These are phyloP conservation scores for Operophtera brumata DNA, from an alignment of 2,888 invertebrate genomes.

Conservation along the genomic window DNA sequence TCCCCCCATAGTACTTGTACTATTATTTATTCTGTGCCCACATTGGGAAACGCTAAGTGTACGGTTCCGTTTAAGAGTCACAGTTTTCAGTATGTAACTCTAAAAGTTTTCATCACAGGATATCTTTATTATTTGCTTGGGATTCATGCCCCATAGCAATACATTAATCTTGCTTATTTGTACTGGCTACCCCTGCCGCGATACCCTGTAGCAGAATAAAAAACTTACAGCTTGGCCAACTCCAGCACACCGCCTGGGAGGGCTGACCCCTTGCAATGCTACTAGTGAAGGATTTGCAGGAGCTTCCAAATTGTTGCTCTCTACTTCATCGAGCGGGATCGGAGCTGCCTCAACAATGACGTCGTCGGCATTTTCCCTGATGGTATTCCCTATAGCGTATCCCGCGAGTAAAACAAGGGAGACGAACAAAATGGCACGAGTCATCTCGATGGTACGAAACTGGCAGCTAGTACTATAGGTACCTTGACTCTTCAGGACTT, in stretches of 20 bases:
- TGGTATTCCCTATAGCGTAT: constrained; percentile 1
- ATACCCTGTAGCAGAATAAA: no score
- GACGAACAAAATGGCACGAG: constrained; percentile 4
- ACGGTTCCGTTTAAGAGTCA: no score
- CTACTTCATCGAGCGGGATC: constrained; percentile 1
- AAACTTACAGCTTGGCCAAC: constrained; percentile 21
- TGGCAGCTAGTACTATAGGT: not conserved
- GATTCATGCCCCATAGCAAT: no score
- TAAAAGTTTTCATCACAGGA: no score
- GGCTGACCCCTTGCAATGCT: constrained; percentile 40
- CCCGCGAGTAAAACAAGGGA: constrained; percentile 2
- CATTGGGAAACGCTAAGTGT: no score
- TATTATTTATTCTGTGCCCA: no score
- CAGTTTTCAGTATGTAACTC: no score
- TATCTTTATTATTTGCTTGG: no score
- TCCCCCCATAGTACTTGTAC: no score
- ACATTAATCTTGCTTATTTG: no score
- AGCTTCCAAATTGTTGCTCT: not conserved
- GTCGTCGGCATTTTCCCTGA: not conserved
- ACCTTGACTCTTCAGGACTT: not conserved
- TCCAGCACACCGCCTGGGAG: constrained; percentile 18
- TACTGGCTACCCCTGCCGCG: no score
- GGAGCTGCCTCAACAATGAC: not conserved
- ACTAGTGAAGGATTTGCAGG: constrained; percentile 10
- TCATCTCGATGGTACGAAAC: constrained; percentile 3